These are phyloP conservation scores for Eleutherodactylus coqui DNA, from an alignment of 2,797 vertebrate species.

Conservation along the genomic window DNA sequence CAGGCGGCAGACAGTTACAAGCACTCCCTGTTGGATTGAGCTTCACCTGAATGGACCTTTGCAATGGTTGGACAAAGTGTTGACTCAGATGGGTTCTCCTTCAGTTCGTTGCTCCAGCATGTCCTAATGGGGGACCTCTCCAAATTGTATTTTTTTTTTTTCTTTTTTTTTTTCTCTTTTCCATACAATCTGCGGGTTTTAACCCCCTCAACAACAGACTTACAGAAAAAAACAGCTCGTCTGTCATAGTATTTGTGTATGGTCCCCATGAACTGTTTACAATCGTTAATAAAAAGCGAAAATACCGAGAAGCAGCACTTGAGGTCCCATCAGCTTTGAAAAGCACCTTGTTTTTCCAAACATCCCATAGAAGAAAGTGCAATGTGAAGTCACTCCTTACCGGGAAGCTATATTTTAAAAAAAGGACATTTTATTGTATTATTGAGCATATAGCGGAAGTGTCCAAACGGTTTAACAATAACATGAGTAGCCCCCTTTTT, in stretches of 20 bases:
- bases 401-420: constrained; percentile 73
- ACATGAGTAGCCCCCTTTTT: constrained; percentile 72
- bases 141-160: background rate
- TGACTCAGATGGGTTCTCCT: constrained; percentile 99
- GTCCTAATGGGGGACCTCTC: constrained; percentile 81
- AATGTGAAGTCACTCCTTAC: constrained; percentile 83
- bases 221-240: constrained; percentile 76
- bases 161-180: constrained; percentile 6
- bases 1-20: constrained; percentile 96
- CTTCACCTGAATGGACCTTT: constrained; percentile 97
- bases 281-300: constrained; percentile 70
- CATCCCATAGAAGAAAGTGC: constrained; percentile 79
- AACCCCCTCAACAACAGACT: constrained; percentile 73
- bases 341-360: constrained; percentile 94
- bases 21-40: constrained; percentile 99
- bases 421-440: constrained; percentile 80
- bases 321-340: constrained; percentile 88
- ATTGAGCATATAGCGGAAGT: constrained; percentile 78
- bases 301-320: constrained; percentile 87
- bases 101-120: constrained; percentile 98
- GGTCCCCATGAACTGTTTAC: constrained; percentile 83
- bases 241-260: constrained; percentile 87
- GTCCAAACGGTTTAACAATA: constrained; percentile 82
- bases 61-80: constrained; percentile 98
- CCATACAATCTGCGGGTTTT: constrained; percentile 57